Evolutionary conservation across 2,113 vertebrate species (phyloP).

Genomic region (Paradisaea rubra): DNA sequence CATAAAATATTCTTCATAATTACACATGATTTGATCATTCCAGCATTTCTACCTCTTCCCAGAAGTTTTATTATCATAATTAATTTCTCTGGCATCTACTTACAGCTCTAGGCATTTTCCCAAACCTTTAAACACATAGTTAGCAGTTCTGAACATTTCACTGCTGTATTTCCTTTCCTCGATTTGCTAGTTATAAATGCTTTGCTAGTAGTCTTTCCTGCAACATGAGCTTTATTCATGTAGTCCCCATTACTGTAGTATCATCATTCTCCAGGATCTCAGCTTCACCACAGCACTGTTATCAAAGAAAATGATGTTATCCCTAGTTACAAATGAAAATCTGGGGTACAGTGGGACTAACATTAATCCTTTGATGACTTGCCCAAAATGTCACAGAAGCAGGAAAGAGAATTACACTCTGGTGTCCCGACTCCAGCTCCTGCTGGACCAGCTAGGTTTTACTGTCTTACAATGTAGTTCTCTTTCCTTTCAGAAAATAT

Average conservation of each 20-base stretch:
- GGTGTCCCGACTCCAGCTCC: not conserved
- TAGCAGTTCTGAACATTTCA: not conserved
- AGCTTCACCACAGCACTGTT: not conserved
- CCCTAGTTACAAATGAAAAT: not conserved
- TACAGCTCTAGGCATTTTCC: slow-evolving; percentile 35
- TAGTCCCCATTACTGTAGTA: not conserved
- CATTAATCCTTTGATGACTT: not conserved
- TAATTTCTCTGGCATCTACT: slow-evolving; percentile 53
- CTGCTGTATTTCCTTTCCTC: not conserved
- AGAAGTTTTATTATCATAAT: slow-evolving; percentile 48
- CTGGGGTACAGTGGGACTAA: not conserved
- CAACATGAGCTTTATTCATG: not conserved
- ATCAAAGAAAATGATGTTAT: not conserved
- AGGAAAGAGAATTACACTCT: not conserved
- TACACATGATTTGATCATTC: slow-evolving; percentile 18
- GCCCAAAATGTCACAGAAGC: not conserved
- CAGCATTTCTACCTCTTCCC: slow-evolving; percentile 37
- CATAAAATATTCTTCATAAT: slow-evolving; percentile 18
- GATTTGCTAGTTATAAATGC: not conserved
- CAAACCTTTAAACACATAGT: slow-evolving; percentile 17
- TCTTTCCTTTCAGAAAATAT: not conserved
- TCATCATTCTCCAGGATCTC: not conserved
- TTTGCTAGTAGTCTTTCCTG: not conserved
- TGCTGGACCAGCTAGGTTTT: not conserved
- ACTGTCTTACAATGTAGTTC: not conserved